phyloP scores from a whole-genome alignment of 2,797 vertebrate genomes.

The Enteromius trimaculatus region DNA sequence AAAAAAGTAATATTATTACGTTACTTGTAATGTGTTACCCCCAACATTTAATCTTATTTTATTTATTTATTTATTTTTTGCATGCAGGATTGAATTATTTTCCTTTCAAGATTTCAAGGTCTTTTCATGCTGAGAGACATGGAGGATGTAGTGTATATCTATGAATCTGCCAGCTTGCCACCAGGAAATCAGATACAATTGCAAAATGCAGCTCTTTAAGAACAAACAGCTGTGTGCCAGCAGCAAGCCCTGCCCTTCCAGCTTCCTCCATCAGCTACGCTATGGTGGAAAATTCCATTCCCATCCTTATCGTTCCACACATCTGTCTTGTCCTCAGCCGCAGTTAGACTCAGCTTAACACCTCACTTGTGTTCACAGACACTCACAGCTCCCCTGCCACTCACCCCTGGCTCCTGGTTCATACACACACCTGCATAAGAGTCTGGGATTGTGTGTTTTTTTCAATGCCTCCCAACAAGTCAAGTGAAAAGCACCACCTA shows the following conservation, averaged over 20 bases:
- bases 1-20: too few species aligned
- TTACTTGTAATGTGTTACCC: too few species aligned
- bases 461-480: background rate
- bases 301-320: conserved; percentile 47
- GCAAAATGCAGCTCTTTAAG: conserved; percentile 70
- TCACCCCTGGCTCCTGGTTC: conserved; percentile 13
- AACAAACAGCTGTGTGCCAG: conserved; percentile 67
- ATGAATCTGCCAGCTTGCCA: conserved; percentile 58
- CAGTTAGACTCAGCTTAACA: conserved; percentile 48
- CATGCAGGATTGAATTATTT: background rate
- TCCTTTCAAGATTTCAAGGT: background rate
- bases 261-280: conserved; percentile 15
- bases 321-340: conserved; percentile 42
- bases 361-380: conserved; percentile 41
- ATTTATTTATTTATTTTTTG: background rate
- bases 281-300: conserved; percentile 64
- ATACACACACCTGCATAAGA: conserved; percentile 22
- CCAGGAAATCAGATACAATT: conserved; percentile 70
- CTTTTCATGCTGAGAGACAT: background rate
- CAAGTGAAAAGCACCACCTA: background rate
- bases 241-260: conserved; percentile 34
- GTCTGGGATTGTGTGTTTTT: conserved; percentile 34
- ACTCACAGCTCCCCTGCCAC: conserved; percentile 4
- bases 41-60: too few species aligned
- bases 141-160: conserved; percentile 20